phyloP scores from a whole-genome alignment of 2,797 vertebrate species.

The Ataeniobius toweri region DNA sequence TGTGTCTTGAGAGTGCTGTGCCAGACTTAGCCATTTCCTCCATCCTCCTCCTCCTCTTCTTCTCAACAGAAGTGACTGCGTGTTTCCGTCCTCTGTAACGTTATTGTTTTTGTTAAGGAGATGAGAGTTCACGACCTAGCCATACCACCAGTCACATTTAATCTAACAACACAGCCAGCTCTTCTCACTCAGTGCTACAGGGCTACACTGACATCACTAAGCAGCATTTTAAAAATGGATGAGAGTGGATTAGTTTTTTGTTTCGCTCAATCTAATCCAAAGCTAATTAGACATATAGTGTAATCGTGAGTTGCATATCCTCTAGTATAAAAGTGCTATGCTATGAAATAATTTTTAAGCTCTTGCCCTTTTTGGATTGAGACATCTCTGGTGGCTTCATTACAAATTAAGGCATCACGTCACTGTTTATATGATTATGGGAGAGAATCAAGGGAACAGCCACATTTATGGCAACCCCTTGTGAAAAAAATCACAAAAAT shows the following conservation, averaged over 20 bases:
- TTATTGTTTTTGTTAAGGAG: conserved; percentile 83
- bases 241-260: conserved; percentile 10
- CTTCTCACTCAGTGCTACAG: conserved; percentile 36
- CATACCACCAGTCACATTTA: conserved; percentile 81
- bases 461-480: background rate
- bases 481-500: background rate
- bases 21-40: conserved; percentile 40
- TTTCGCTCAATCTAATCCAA: conserved; percentile 16
- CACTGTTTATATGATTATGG: background rate
- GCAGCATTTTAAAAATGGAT: conserved; percentile 40
- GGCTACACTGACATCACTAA: conserved; percentile 47
- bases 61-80: conserved; percentile 63
- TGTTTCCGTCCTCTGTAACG: conserved; percentile 74
- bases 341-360: background rate
- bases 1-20: conserved; percentile 37
- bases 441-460: background rate
- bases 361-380: background rate
- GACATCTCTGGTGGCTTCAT: background rate
- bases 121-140: conserved; percentile 78
- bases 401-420: background rate
- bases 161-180: conserved; percentile 67
- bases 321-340: background rate
- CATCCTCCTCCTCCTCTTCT: conserved; percentile 17
- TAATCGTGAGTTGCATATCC: background rate
- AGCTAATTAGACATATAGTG: conserved; percentile 20